Conservation (phyloP, 2,113 vertebrate species). For the Hylia prasina region DNA sequence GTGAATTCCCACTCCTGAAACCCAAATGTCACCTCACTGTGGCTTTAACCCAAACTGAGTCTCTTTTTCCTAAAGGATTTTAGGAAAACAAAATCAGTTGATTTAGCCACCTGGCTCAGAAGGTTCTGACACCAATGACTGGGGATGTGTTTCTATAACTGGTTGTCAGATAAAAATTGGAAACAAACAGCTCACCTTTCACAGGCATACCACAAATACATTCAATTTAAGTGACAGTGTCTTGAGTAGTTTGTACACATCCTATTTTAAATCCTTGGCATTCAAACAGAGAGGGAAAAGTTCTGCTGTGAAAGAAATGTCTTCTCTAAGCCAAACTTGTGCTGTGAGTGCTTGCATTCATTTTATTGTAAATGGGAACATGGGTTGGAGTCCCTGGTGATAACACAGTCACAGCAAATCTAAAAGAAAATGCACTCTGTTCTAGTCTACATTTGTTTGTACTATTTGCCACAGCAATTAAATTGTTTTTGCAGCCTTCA, state of each 20-base stretch:
- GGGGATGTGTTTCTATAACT: neutral
- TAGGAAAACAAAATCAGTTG: neutral
- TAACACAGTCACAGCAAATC: neutral
- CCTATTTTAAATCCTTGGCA: neutral
- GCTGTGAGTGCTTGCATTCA: neutral
- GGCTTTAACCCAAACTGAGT: neutral
- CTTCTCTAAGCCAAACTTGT: neutral
- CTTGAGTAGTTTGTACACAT: neutral
- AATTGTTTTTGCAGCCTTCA: neutral
- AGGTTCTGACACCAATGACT: neutral
- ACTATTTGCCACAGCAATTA: neutral
- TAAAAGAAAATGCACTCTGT: neutral
- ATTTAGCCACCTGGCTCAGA: neutral
- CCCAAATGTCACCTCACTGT: neutral
- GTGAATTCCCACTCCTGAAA: neutral
- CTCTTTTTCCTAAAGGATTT: neutral
- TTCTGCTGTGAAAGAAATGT: neutral
- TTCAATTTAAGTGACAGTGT: neutral
- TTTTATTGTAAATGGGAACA: neutral
- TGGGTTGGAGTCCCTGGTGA: neutral
- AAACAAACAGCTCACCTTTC: neutral
- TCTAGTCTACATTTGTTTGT: neutral
- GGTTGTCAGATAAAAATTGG: neutral
- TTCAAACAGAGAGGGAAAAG: neutral
- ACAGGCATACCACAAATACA: accelerated